Conservation (phyloP, 2,113 vertebrate genomes). For the Gymnogyps californianus region DNA sequence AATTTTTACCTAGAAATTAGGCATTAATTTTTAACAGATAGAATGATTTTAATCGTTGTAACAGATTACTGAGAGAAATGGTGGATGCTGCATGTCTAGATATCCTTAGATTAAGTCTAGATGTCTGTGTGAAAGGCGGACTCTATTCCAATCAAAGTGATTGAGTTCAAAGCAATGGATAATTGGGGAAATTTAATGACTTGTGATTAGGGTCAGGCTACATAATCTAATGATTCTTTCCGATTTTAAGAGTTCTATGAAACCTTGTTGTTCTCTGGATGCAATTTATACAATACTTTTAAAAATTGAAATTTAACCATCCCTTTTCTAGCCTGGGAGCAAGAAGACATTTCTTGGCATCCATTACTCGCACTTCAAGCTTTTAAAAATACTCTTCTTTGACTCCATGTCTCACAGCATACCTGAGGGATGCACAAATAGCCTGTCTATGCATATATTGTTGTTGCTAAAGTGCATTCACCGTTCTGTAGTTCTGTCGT, state of each 20-base stretch:
- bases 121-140: not conserved
- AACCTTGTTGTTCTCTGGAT: not conserved
- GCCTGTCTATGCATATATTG: not conserved
- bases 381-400: not conserved
- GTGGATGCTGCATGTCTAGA: not conserved
- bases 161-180: not conserved
- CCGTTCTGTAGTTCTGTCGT: not conserved
- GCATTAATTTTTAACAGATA: not conserved
- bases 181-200: not conserved
- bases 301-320: not conserved
- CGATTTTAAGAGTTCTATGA: not conserved
- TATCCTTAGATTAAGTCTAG: not conserved
- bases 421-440: not conserved
- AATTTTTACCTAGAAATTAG: not conserved
- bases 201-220: not conserved
- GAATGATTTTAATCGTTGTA: not conserved
- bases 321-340: not conserved
- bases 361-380: not conserved
- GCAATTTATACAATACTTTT: not conserved
- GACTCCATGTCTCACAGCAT: not conserved
- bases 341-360: not conserved
- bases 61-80: not conserved
- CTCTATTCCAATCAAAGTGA: not conserved
- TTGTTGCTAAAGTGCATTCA: not conserved
- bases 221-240: not conserved